Evolutionary conservation across 1,140 invertebrate genomes (phyloP).

Genomic region (Drosophila busckii): DNA sequence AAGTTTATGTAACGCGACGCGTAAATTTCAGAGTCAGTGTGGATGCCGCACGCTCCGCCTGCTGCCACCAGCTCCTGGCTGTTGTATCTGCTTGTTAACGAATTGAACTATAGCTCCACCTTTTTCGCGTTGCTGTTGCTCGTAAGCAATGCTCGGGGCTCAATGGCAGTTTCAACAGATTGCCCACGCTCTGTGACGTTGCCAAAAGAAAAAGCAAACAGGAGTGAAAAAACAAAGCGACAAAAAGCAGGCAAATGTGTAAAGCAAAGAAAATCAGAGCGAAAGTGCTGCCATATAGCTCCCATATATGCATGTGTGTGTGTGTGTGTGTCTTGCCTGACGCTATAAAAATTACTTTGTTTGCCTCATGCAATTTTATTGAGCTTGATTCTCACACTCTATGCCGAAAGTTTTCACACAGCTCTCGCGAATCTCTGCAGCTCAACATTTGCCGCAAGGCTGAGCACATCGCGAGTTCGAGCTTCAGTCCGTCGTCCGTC

Average conservation of each 20-base stretch:
- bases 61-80: not conserved
- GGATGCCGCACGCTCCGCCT: constrained; percentile 12
- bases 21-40: constrained; percentile 61
- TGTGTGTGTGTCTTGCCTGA: constrained; percentile 10
- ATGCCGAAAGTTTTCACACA: constrained; percentile 54
- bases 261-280: constrained; percentile 37
- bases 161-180: constrained; percentile 54
- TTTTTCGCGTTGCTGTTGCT: constrained; percentile 54
- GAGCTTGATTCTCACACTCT: constrained; percentile 39
- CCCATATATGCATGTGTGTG: constrained; percentile 5
- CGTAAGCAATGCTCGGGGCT: constrained; percentile 8
- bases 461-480: no score
- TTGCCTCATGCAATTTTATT: constrained; percentile 72
- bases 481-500: no score
- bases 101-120: constrained; percentile 74
- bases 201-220: constrained; percentile 29
- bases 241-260: constrained; percentile 20
- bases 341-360: constrained; percentile 73
- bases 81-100: constrained; percentile 40
- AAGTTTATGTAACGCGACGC: constrained; percentile 58
- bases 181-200: constrained; percentile 47
- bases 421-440: constrained; percentile 39
- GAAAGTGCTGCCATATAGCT: constrained; percentile 27
- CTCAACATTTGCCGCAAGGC: not conserved
- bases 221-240: constrained; percentile 1